These are phyloP conservation scores for Rallus crepitans DNA, from an alignment of 2,797 vertebrate species.

Conservation along the genomic window DNA sequence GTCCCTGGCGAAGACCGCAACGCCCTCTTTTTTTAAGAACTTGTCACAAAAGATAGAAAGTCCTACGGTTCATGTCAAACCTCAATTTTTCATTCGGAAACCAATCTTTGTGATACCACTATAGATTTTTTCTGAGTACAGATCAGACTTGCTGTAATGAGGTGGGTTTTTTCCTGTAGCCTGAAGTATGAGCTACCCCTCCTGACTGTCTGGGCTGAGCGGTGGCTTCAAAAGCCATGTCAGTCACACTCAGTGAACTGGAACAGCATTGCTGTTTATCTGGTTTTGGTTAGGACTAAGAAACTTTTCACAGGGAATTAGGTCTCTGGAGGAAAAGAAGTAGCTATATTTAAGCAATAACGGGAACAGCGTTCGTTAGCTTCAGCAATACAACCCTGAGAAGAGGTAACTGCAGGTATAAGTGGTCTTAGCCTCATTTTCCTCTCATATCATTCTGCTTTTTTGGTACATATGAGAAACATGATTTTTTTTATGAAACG, in stretches of 20 bases:
- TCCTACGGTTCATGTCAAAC: conserved; percentile 26
- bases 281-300: conserved; percentile 45
- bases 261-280: conserved; percentile 54
- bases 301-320: conserved; percentile 40
- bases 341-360: background rate
- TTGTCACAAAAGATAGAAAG: conserved; percentile 44
- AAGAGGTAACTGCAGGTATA: background rate
- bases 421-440: background rate
- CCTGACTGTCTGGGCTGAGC: conserved; percentile 12
- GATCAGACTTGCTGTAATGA: conserved; percentile 61
- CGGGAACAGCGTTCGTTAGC: background rate
- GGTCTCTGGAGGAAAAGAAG: background rate
- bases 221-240: conserved; percentile 47
- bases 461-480: background rate
- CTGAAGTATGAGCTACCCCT: conserved; percentile 33
- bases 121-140: conserved; percentile 21
- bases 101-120: conserved; percentile 67
- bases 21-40: background rate
- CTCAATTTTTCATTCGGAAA: conserved; percentile 67
- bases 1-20: background rate
- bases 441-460: accelerated
- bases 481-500: background rate
- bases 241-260: conserved; percentile 59
- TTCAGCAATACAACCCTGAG: background rate
- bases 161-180: background rate